Evolutionary conservation across 92 coral and sea anemone species (phyloP), one percentile per base, ranked within the genome.

Genomic region (Virgularia gustaviana): DNA sequence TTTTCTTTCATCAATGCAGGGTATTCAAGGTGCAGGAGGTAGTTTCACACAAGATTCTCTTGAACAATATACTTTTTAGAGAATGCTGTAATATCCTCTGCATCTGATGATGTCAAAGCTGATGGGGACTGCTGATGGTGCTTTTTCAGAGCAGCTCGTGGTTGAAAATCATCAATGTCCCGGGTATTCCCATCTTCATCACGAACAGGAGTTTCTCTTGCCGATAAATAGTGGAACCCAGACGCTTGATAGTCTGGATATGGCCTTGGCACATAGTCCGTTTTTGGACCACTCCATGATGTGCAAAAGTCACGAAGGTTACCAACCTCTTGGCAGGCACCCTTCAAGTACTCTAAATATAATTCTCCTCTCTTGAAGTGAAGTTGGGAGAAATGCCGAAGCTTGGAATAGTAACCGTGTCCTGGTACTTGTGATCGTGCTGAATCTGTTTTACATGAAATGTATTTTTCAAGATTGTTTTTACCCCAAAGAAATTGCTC

Each of bases 201-300:
- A 24, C 32, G 58, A 22, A 36, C 15, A 28, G 82, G 88, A 36
- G 88, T 75, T 7, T 74, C 55, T 22, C 70, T 54, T 56, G 78
- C 85, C 20, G 79, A 24, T 37, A 79, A 37, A 77, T 85, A 85
- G 43, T 85, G 85, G 55, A 80, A 80, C 25, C 82, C 85, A 5
- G 76, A 38, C 37, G 72, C 57, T 15, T 35, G 22, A 19, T 80
- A 34, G 54, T 85, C 83, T n/a, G 89, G 85, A 59, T 85, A 85
- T 23, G 89, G 89, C 57, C 83, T 67, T 16, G 83, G 89, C 11
- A 85, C 79, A 27, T 38, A 49, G 36, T 34, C 72, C 65, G 81
- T 79, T 15, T 36, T 55, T 1, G 88, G 80, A 27, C 88, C 81
- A 35, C 25, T 57, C 84, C 81, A 83, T 7, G 45, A 39, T 41